phyloP scores from a whole-genome alignment of 2,888 invertebrate species.

The Drosophila glabriapex region DNA sequence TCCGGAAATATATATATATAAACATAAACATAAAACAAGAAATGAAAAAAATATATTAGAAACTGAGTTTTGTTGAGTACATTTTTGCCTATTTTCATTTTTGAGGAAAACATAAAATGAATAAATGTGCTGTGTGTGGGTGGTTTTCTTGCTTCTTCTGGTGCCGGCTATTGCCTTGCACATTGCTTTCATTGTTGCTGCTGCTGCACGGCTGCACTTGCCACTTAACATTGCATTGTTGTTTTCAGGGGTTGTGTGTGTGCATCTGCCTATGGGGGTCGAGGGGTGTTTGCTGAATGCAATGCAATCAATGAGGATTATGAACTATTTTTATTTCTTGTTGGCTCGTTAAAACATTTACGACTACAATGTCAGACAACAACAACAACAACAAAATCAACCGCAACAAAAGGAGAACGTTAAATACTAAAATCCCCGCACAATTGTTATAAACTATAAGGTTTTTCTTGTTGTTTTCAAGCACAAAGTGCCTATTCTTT shows the following conservation, averaged over 20 bases:
- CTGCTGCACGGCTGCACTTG: constrained; percentile 38
- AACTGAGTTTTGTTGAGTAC: not conserved
- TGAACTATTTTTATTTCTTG: constrained; percentile 67
- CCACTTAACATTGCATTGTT: constrained; percentile 53
- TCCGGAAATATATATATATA: too few species aligned
- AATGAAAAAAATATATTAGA: not conserved
- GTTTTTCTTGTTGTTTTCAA: not conserved
- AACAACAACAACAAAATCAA: constrained; percentile 10
- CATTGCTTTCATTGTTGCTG: constrained; percentile 18
- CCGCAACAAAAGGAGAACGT: constrained; percentile 1
- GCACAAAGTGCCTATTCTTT: not conserved
- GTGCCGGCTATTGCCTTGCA: constrained; percentile 10
- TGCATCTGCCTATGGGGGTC: not conserved
- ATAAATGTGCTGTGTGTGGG: not conserved
- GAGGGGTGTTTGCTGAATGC: constrained; percentile 9
- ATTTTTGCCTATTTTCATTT: not conserved
- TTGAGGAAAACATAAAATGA: not conserved
- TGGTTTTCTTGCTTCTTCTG: constrained; percentile 3
- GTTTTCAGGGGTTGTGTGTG: constrained; percentile 1
- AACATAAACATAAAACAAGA: not conserved
- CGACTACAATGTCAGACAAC: constrained; percentile 38
- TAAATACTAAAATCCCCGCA: constrained; percentile 1
- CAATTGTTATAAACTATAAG: not conserved
- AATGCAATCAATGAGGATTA: constrained; percentile 75
- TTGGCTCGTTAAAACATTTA: constrained; percentile 54